phyloP scores from a whole-genome alignment of 1,140 invertebrate species.

The Bemisia tabaci region DNA sequence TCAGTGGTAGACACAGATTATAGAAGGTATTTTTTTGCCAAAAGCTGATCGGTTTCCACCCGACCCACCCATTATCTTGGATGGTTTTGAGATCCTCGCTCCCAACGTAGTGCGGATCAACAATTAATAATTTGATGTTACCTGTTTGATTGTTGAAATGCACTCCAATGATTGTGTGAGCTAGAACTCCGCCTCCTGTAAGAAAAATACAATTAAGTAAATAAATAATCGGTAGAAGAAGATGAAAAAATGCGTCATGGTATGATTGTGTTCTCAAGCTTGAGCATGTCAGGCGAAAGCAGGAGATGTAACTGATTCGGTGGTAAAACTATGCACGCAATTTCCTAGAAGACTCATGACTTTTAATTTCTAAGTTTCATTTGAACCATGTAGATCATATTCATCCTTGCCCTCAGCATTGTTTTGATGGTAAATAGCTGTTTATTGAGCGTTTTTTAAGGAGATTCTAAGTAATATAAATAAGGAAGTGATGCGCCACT shows the following conservation, averaged over 20 bases:
- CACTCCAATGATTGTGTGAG: constrained; percentile 94
- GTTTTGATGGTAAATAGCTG: too few species aligned
- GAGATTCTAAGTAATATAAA: too few species aligned
- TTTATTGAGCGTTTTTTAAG: too few species aligned
- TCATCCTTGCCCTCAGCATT: too few species aligned
- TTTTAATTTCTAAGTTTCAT: too few species aligned
- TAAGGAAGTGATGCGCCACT: too few species aligned
- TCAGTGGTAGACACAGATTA: constrained; percentile 84
- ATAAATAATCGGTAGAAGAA: too few species aligned
- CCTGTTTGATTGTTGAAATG: constrained; percentile 64
- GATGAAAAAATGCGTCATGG: too few species aligned
- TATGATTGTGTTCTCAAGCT: too few species aligned
- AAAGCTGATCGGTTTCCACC: constrained; percentile 81
- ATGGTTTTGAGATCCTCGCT: constrained; percentile 53
- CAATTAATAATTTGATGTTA: constrained; percentile 76
- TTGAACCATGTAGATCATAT: too few species aligned
- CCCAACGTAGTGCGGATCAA: constrained; percentile 97
- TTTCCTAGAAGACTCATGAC: too few species aligned
- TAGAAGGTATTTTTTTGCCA: constrained; percentile 89
- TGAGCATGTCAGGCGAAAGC: not conserved
- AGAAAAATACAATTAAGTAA: constrained; percentile 25
- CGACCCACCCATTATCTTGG: constrained; percentile 78
- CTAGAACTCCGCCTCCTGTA: constrained; percentile 88
- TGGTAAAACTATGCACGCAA: too few species aligned
- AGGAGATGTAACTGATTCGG: not conserved